These are phyloP conservation scores for Ophioderma brevispina DNA, from an alignment of 35 echinoderm and acorn worm genomes.

Conservation along the genomic window DNA sequence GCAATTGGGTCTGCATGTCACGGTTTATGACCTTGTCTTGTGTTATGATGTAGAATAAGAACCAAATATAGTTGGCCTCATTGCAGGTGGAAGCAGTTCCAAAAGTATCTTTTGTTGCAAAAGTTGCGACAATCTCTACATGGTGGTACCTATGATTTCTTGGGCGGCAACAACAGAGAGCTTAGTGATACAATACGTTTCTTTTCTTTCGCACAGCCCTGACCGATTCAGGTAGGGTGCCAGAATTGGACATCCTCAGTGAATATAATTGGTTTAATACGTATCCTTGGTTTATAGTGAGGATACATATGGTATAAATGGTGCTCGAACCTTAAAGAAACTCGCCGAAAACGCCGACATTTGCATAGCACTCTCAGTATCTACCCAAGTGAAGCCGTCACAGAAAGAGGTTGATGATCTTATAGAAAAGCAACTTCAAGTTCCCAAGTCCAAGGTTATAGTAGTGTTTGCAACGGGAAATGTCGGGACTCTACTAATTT, in stretches of 20 bases:
- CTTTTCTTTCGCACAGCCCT: slow-evolving; percentile 30
- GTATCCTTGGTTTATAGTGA: slow-evolving; percentile 22
- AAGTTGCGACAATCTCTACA: not conserved
- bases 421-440: not conserved
- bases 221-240: slow-evolving; percentile 25
- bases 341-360: slow-evolving; percentile 13
- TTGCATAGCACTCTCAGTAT: slow-evolving; percentile 26
- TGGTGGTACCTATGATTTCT: slow-evolving; percentile 11
- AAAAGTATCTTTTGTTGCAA: not conserved
- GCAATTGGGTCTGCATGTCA: not conserved
- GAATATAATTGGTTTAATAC: slow-evolving; percentile 39
- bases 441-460: slow-evolving; percentile 17
- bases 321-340: not conserved
- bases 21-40: not conserved
- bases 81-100: not conserved
- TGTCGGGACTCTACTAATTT: not conserved
- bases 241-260: slow-evolving; percentile 30
- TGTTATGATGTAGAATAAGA: not conserved
- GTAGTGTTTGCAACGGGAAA: not conserved
- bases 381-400: not conserved
- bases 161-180: slow-evolving; percentile 25
- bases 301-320: slow-evolving; percentile 40
- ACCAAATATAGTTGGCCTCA: not conserved
- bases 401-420: not conserved
- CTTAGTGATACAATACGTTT: slow-evolving; percentile 13